These are phyloP conservation scores for Thereva unica DNA, from an alignment of 2,888 invertebrate species.

Conservation along the genomic window DNA sequence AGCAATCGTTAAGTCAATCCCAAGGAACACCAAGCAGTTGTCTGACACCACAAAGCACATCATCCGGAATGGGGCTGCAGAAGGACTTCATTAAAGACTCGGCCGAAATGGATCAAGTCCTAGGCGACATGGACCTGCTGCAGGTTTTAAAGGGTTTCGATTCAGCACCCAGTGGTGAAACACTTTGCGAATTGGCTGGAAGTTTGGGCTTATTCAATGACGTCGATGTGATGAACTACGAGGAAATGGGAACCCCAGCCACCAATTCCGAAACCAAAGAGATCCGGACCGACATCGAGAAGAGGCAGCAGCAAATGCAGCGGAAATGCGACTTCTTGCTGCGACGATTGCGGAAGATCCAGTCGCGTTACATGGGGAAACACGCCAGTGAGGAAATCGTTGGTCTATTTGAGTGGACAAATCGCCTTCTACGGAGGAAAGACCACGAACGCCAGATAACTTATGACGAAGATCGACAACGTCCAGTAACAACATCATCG, in stretches of 20 bases:
- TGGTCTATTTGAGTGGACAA: conserved; percentile 75
- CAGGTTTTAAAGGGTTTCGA: conserved; percentile 79
- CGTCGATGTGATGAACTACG: conserved; percentile 44
- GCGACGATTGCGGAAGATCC: conserved; percentile 74
- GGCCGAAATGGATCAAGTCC: conserved; percentile 69
- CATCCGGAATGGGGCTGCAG: conserved; percentile 61
- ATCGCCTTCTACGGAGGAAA: conserved; percentile 56
- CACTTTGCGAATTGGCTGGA: conserved; percentile 54
- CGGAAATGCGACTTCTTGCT: conserved; percentile 73
- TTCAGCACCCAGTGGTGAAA: conserved; percentile 46
- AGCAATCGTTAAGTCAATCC: conserved; percentile 14
- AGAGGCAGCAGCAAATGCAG: conserved; percentile 62
- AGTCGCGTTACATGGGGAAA: conserved; percentile 74
- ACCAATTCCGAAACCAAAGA: conserved; percentile 45
- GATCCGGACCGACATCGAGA: conserved; percentile 50
- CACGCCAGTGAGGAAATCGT: conserved; percentile 79
- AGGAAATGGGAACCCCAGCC: conserved; percentile 40
- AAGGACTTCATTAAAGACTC: conserved; percentile 64
- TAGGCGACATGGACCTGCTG: conserved; percentile 71
- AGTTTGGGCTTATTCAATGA: conserved; percentile 48
- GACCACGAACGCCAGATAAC: conserved; percentile 45
- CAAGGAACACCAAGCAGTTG: conserved; percentile 39
- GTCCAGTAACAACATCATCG: conserved; percentile 60
- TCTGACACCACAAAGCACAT: conserved; percentile 50
- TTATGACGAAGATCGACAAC: conserved; percentile 55